phyloP scores from a whole-genome alignment of 2,888 invertebrate genomes.

The Thumatha senex region DNA sequence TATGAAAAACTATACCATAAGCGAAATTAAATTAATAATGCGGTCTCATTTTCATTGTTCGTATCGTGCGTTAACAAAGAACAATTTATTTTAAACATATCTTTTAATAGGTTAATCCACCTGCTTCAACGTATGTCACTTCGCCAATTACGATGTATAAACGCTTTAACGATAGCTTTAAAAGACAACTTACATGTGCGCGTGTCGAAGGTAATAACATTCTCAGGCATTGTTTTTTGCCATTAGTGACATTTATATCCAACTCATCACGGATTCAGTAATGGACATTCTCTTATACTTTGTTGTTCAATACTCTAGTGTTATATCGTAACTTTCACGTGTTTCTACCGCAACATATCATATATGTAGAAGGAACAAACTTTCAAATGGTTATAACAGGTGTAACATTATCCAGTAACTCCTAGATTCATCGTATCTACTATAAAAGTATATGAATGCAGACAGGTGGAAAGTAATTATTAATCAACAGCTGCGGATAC shows the following conservation, averaged over 20 bases:
- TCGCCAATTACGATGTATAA: constrained; percentile 61
- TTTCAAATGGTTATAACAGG: neutral
- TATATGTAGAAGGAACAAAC: neutral
- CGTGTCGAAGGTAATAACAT: constrained; percentile 48
- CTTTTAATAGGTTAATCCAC: constrained; percentile 62
- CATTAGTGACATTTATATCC: constrained; percentile 15
- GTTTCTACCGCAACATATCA: constrained; percentile 6
- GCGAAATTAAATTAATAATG: neutral
- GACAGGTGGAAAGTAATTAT: constrained; percentile 71
- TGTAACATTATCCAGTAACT: neutral
- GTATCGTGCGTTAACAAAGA: constrained; percentile 14
- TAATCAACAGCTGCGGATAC: constrained; percentile 67
- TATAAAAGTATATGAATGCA: constrained; percentile 44
- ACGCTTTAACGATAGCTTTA: constrained; percentile 59
- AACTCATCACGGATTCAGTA: neutral
- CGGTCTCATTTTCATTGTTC: constrained; percentile 15
- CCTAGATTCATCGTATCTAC: constrained; percentile 19
- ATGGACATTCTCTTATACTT: neutral
- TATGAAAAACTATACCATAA: constrained; percentile 11
- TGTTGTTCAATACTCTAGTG: neutral
- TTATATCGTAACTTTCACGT: neutral
- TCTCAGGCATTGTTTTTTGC: constrained; percentile 19
- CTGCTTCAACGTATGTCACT: constrained; percentile 55
- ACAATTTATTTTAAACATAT: constrained; percentile 37
- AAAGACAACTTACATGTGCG: constrained; percentile 57